Base-by-base conservation (phyloP, 1,140 invertebrate genomes). In the Cyrtorhinus lividipennis region DNA sequence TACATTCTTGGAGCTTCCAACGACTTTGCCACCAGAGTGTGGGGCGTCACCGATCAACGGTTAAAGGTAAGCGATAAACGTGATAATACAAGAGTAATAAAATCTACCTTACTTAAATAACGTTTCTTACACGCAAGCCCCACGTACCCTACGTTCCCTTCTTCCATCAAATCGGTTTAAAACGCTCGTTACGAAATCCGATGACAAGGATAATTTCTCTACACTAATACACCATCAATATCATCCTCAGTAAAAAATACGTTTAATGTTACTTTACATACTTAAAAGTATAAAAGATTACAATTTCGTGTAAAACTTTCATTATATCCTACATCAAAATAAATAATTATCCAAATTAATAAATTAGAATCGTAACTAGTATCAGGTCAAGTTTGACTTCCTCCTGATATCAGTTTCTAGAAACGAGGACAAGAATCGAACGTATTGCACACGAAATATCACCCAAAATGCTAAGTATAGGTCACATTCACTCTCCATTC, bases 1-100 rank as follows among this genome's bases (percentile, higher is more conserved):
- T 80, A 89, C 66, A 81, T 97, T 62, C 77, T 97, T 27, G 94
- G 86, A 56, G 89, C 93, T 22, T 95, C 92, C 26, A 93, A 92
- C 75, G 95, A 98, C 76, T 94, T 90, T 74, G 93, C 94, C 0
- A 90, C 89, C 72, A 80, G 94, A 59, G 88, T 98, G 27, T 98
- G 95, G 95, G 91, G 88, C 2, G 82, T 96, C 30, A 79, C 74
- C 57, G 93, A 97, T 78, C 86, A 87, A 72, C 82, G 92, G 72
- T 77, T 96, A 73, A 84, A 90, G 85, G 92, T 93, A 73, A 85
- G 85, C 81, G 48, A 1, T 62, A 38, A n/a, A n/a, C n/a, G n/a
- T n/a, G n/a, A n/a, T n/a, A n/a, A n/a, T 1, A 18, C 30, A n/a
- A n/a, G n/a, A n/a, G n/a, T n/a, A n/a, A n/a, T n/a, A n/a, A n/a